Evolutionary conservation across 2,888 invertebrate species (phyloP), one percentile per base, ranked within the genome.

Genomic region (Scrobipalpa atriplicella): DNA sequence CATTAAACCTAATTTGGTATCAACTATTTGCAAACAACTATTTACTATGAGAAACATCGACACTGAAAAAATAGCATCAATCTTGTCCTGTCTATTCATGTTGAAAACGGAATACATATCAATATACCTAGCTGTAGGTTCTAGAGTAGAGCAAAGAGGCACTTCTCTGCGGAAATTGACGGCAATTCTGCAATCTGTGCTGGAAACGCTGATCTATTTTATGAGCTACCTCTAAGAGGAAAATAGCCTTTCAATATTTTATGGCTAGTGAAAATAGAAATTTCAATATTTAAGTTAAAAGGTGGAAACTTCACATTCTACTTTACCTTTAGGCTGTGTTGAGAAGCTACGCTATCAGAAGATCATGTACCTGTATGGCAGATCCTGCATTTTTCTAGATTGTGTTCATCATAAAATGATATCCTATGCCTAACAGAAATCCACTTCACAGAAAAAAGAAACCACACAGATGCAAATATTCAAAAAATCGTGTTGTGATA

Each of bases 161-260:
- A 76, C 78, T 82, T 75, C 72, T 67, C 67, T 72, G 70, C 75
- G 82, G 78, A 84, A 83, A 84, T 83, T 82, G 82, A 78, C 81
- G 78, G 79, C 78, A 79, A 82, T 83, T 82, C 82, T 79, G 78
- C 79, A 80, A 81, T 82, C 75, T 75, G 72, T 52, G 63, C 52
- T n/a, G 75, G 71, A 72, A 72, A 73, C 72, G 73, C 74, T 79
- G 80, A 79, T 79, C 78, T 78, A 75, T 76, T 79, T 78, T 78
- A 73, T 74, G 77, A 74, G 73, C 75, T 73, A 74, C 79, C 78
- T 79, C 78, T 74, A 78, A 78, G 77, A 66, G 58, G 62, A 62
- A 69, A 67, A 62, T 77, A 71, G 73, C 72, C 72, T 73, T 70
- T 62, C 66, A 68, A 62, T 43, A 64, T 67, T 67, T 67, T n/a